Conservation (phyloP, 2,888 invertebrate genomes). For the Drosophila bunnanda region DNA sequence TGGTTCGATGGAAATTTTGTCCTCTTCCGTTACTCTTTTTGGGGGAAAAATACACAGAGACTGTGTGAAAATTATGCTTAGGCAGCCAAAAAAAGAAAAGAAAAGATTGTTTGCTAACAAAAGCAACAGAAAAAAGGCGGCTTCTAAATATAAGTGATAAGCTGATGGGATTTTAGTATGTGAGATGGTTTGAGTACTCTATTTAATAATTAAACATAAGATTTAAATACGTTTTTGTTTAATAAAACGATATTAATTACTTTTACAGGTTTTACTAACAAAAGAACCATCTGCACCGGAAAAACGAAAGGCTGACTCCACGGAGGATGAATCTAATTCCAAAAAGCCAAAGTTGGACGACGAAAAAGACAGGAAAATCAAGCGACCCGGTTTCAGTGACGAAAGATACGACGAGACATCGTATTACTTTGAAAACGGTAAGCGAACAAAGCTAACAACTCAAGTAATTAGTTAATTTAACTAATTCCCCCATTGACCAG, state of each 20-base stretch:
- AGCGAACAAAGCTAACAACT: conserved; percentile 59
- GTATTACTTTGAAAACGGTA: conserved; percentile 98
- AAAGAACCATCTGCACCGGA: conserved; percentile 29
- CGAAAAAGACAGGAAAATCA: conserved; percentile 95
- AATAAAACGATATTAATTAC: not conserved
- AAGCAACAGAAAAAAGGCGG: conserved; percentile 6
- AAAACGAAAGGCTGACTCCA: conserved; percentile 50
- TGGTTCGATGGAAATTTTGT: conserved; percentile 27
- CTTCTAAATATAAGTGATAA: conserved; percentile 6
- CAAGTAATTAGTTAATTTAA: not conserved
- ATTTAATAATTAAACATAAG: not conserved
- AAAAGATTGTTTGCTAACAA: conserved; percentile 25
- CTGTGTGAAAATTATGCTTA: conserved; percentile 36
- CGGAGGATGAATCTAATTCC: conserved; percentile 4
- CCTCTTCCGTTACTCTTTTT: conserved; percentile 21
- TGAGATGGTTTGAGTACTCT: not conserved
- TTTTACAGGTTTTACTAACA: conserved; percentile 33
- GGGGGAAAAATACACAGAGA: conserved; percentile 36
- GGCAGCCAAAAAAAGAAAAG: conserved; percentile 29
- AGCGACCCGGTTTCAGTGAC: conserved; percentile 95
- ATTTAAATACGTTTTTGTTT: not conserved
- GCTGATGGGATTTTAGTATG: conserved; percentile 24
- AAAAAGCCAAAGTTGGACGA: conserved; percentile 91
- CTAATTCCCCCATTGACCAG: conserved; percentile 77
- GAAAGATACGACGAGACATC: conserved; percentile 97